Percentiles rank a stretch among this genome's conserved stretches.
Conservation (phyloP, 2,113 vertebrate genomes). For the Paedocypris sp. region DNA sequence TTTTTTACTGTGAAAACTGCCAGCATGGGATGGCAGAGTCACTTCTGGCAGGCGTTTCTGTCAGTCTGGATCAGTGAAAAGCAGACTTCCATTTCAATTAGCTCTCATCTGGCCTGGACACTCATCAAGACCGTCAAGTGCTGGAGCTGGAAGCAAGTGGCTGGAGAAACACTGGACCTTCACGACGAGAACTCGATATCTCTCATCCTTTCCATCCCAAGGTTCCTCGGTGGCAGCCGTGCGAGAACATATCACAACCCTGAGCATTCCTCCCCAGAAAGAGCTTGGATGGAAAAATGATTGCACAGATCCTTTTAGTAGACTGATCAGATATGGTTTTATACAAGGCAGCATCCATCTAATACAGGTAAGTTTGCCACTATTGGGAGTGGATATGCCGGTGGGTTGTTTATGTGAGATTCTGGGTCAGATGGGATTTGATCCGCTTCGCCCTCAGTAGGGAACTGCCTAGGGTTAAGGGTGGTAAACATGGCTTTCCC, state of each 20-base stretch:
- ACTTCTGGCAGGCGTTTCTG: conserved; percentile 60
- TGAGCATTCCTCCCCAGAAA: too few species aligned
- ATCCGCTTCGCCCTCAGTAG: conserved; percentile 77
- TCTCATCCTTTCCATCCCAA: not conserved
- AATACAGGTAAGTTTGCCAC: not conserved
- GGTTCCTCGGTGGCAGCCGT: conserved; percentile 21
- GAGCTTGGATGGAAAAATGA: too few species aligned
- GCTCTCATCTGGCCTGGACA: conserved; percentile 50
- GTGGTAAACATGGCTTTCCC: conserved; percentile 88
- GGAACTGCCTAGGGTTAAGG: conserved; percentile 81
- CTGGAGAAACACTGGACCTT: conserved; percentile 40
- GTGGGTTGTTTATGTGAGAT: conserved; percentile 61
- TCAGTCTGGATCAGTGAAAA: conserved; percentile 55
- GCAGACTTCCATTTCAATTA: conserved; percentile 68
- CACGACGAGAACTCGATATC: not conserved
- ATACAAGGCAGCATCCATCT: too few species aligned
- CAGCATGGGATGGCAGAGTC: conserved; percentile 55
- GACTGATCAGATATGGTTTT: too few species aligned
- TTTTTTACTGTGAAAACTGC: conserved; percentile 56
- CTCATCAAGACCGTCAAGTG: conserved; percentile 45
- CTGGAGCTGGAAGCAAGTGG: conserved; percentile 51
- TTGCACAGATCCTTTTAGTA: too few species aligned
- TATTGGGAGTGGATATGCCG: conserved; percentile 43
- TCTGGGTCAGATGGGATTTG: conserved; percentile 69
- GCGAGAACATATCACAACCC: too few species aligned